Percentiles rank a stretch among this genome's conserved stretches.
Conservation (phyloP, 1,140 invertebrate genomes). For the Nephila pilipes region DNA sequence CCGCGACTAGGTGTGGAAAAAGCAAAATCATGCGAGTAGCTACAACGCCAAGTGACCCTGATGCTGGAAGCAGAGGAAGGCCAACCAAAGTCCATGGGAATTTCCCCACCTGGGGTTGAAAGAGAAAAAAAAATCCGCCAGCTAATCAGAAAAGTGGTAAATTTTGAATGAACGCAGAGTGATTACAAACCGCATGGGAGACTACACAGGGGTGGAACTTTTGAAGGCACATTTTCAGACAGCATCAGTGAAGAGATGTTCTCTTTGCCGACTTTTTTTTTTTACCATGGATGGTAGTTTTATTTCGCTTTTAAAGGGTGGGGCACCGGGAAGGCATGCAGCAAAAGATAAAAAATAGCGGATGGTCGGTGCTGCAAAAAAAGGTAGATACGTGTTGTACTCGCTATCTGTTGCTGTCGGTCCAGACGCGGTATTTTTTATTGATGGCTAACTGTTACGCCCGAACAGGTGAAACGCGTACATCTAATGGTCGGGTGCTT, state of each 20-base stretch:
- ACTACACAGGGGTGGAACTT: background rate
- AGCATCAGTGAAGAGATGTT: slow-evolving; percentile 24
- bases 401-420: slow-evolving; percentile 57
- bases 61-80: background rate
- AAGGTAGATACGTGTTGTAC: slow-evolving; percentile 39
- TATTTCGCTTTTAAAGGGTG: slow-evolving; percentile 43
- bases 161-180: slow-evolving; percentile 64
- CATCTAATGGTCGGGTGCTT: background rate
- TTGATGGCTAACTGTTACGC: slow-evolving; percentile 49
- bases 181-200: slow-evolving; percentile 62
- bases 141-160: slow-evolving; percentile 69
- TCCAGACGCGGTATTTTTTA: slow-evolving; percentile 35
- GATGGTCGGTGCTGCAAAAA: background rate
- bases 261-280: background rate
- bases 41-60: background rate
- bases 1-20: background rate
- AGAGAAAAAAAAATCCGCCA: slow-evolving; percentile 6
- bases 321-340: background rate
- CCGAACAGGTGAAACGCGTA: slow-evolving; percentile 5
- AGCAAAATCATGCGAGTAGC: background rate
- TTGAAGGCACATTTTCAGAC: background rate
- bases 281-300: background rate
- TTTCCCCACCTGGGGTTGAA: slow-evolving; percentile 26
- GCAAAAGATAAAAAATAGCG: slow-evolving; percentile 3
- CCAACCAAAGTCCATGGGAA: slow-evolving; percentile 15